These are phyloP conservation scores for Coracopsis vasa DNA, from an alignment of 2,113 vertebrate genomes.

Conservation along the genomic window DNA sequence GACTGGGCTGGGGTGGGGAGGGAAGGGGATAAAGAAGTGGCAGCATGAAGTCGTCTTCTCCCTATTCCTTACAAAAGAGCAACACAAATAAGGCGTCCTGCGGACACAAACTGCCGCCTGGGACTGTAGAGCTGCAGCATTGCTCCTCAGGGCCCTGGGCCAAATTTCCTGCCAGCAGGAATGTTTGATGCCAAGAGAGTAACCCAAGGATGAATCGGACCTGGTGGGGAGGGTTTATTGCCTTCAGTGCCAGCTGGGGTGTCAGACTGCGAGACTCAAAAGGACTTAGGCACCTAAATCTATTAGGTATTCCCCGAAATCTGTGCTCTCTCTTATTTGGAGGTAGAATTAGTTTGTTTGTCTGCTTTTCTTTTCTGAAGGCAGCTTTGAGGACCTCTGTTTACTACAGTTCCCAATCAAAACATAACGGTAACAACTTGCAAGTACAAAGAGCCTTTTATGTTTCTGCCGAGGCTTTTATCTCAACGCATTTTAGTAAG, in stretches of 20 bases:
- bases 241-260: constrained; percentile 33
- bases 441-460: constrained; percentile 29
- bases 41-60: not conserved
- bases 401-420: constrained; percentile 42
- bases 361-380: not conserved
- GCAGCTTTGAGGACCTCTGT: not conserved
- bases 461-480: constrained; percentile 41
- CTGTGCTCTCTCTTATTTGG: not conserved
- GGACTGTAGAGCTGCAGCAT: fast-evolving
- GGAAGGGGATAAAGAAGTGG: not conserved
- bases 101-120: not conserved
- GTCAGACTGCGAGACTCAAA: not conserved
- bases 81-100: not conserved
- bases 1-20: not conserved
- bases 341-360: not conserved
- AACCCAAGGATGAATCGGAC: not conserved
- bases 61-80: not conserved
- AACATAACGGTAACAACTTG: constrained; percentile 14
- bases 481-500: constrained; percentile 2
- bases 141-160: not conserved
- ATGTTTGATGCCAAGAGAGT: not conserved
- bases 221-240: not conserved
- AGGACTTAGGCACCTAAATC: not conserved
- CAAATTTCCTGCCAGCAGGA: not conserved
- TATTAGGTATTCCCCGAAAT: not conserved